These are phyloP conservation scores for Agrilus mali DNA, from an alignment of 2,888 invertebrate species.

Conservation along the genomic window DNA sequence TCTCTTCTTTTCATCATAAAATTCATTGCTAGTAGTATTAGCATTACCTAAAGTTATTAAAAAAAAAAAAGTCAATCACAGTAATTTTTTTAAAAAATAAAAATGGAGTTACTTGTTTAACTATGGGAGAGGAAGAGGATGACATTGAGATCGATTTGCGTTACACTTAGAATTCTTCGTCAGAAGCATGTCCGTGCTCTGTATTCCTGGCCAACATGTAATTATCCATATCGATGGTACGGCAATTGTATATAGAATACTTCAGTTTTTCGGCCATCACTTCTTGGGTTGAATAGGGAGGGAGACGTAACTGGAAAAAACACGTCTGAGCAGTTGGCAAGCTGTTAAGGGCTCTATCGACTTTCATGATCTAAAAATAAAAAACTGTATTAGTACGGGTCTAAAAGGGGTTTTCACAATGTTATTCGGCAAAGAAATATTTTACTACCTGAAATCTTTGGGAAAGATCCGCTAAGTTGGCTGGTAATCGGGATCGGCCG, in stretches of 20 bases:
- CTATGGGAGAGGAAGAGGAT: too few relatives aligned
- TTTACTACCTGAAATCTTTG: constrained; percentile 47
- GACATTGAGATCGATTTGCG: background rate
- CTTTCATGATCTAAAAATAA: constrained; percentile 37
- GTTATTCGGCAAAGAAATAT: background rate
- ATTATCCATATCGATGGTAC: constrained; percentile 56
- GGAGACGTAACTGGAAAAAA: constrained; percentile 49
- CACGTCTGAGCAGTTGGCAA: constrained; percentile 52
- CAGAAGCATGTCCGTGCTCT: constrained; percentile 35
- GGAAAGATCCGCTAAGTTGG: constrained; percentile 50
- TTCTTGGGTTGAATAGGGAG: constrained; percentile 45
- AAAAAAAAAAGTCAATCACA: too few relatives aligned
- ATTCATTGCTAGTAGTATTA: too few relatives aligned
- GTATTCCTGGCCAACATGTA: constrained; percentile 52
- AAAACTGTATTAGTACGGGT: too few relatives aligned
- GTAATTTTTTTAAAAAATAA: background rate
- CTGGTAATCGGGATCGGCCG: constrained; percentile 49
- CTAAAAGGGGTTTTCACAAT: too few relatives aligned
- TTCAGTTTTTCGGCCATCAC: constrained; percentile 47
- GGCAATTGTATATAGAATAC: constrained; percentile 53
- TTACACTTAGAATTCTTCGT: constrained; percentile 32
- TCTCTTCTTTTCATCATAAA: too few relatives aligned
- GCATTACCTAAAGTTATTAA: too few relatives aligned
- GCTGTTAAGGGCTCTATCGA: constrained; percentile 43
- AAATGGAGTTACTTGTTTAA: background rate